These are phyloP conservation scores for Cynaeus angustus DNA, from an alignment of 2,888 invertebrate species.

Conservation along the genomic window DNA sequence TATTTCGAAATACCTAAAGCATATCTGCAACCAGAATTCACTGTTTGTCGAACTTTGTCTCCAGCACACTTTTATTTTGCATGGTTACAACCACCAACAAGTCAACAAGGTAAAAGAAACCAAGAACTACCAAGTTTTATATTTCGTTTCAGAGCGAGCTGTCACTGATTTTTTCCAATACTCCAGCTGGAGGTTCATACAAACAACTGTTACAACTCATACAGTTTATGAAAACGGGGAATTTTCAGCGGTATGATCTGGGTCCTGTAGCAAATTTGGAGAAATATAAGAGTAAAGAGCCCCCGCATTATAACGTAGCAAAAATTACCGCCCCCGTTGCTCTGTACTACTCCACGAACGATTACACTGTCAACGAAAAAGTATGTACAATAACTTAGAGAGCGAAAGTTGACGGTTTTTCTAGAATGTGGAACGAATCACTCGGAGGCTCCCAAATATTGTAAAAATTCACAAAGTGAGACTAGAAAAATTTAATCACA, in stretches of 20 bases:
- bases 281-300: slow-evolving; percentile 27
- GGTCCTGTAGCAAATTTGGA: slow-evolving; percentile 35
- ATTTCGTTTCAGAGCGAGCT: slow-evolving; percentile 20
- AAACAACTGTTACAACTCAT: slow-evolving; percentile 19
- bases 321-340: slow-evolving; percentile 31
- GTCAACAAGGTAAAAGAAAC: slow-evolving; percentile 30
- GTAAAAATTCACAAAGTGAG: slow-evolving; percentile 27
- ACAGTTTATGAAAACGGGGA: slow-evolving; percentile 19
- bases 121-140: neutral
- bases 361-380: slow-evolving; percentile 25
- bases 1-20: slow-evolving; percentile 12
- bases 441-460: slow-evolving; percentile 18
- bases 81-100: slow-evolving; percentile 31
- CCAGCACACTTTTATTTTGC: slow-evolving; percentile 32
- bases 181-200: slow-evolving; percentile 22
- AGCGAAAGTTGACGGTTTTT: neutral
- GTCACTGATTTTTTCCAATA: slow-evolving; percentile 15
- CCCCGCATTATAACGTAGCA: slow-evolving; percentile 43
- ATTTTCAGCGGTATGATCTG: slow-evolving; percentile 33
- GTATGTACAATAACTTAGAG: slow-evolving; percentile 1
- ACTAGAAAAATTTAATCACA: slow-evolving; percentile 25
- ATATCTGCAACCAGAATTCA: slow-evolving; percentile 39
- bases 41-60: slow-evolving; percentile 41
- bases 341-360: slow-evolving; percentile 41
- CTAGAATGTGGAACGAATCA: slow-evolving; percentile 23